phyloP scores from a whole-genome alignment of 2,888 invertebrate species.

The Mylabris sibirica region DNA sequence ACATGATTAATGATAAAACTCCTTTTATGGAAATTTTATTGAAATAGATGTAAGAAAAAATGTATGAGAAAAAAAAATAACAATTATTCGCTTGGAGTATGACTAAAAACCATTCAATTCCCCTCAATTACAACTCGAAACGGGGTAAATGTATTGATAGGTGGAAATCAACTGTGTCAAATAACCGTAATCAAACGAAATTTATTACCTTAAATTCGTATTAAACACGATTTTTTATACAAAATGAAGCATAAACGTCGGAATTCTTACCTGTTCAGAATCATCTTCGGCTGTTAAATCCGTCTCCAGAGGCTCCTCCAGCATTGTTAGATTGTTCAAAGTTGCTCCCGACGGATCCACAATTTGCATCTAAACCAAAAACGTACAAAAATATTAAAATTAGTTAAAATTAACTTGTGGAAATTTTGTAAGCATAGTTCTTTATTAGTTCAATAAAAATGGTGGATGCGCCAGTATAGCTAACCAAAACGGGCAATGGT shows the following conservation, averaged over 20 bases:
- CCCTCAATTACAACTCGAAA: not conserved
- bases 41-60: not conserved
- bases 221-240: not conserved
- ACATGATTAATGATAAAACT: not conserved
- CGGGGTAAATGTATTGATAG: not conserved
- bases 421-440: not conserved
- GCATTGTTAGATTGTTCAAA: constrained; percentile 48
- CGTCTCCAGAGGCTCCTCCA: constrained; percentile 45
- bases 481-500: not conserved
- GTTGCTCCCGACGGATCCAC: constrained; percentile 43
- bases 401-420: not conserved
- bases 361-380: constrained; percentile 46
- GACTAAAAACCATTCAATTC: not conserved
- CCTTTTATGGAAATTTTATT: not conserved
- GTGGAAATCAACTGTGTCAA: not conserved
- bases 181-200: not conserved
- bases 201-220: not conserved
- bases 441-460: not conserved
- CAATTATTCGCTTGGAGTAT: not conserved
- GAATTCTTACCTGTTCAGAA: constrained; percentile 48
- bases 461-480: not conserved
- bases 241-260: not conserved
- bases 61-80: not conserved
- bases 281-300: constrained; percentile 46
- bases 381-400: not conserved